phyloP scores from a whole-genome alignment of 2,113 vertebrate species.

The Rhynchomys soricoides region DNA sequence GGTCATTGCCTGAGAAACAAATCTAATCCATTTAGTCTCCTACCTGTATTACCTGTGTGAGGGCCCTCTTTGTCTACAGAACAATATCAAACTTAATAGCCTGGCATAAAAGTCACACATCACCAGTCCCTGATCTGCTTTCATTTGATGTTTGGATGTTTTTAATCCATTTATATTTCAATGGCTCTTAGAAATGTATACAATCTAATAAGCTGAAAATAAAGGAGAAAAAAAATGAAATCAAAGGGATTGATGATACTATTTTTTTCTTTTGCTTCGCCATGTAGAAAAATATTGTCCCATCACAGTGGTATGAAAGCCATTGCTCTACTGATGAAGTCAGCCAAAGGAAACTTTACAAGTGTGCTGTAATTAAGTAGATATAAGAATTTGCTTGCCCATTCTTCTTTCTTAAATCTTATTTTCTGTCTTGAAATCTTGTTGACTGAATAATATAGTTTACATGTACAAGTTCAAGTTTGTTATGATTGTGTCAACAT shows the following conservation, averaged over 20 bases:
- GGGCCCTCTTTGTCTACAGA: not conserved
- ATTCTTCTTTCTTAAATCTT: conserved; percentile 27
- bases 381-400: conserved; percentile 31
- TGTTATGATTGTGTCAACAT: conserved; percentile 29
- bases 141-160: conserved; percentile 35
- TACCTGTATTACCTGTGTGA: not conserved
- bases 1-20: conserved; percentile 46
- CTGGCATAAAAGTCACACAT: not conserved
- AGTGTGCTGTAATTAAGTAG: conserved; percentile 58
- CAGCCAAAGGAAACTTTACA: conserved; percentile 11
- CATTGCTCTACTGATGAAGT: conserved; percentile 21
- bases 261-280: conserved; percentile 62
- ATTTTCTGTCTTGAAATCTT: conserved; percentile 49
- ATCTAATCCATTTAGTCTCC: not conserved
- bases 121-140: not conserved
- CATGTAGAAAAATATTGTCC: conserved; percentile 12
- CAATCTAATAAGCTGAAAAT: conserved; percentile 55
- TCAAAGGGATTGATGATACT: conserved; percentile 50
- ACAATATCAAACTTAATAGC: not conserved
- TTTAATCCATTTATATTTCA: conserved; percentile 45
- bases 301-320: conserved; percentile 27
- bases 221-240: conserved; percentile 43
- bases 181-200: conserved; percentile 32
- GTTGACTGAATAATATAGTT: conserved; percentile 5
- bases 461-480: conserved; percentile 25